Evolutionary conservation across 2,888 invertebrate species (phyloP).

Genomic region (Shargacucullia verbasci): DNA sequence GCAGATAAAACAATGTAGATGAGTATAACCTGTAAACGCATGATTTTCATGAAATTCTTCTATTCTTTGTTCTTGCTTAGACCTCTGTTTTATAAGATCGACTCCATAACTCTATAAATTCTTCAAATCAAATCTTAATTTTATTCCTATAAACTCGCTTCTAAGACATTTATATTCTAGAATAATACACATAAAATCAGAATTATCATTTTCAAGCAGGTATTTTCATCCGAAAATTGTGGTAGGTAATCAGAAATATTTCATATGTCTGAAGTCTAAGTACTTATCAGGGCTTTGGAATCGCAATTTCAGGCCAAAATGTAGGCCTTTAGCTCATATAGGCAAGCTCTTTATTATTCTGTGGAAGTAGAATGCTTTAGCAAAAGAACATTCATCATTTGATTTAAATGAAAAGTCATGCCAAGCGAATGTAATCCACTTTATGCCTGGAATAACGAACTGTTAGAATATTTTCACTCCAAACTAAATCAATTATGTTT

Average conservation of each 20-base stretch:
- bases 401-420: conserved; percentile 1
- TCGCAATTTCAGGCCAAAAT: conserved; percentile 13
- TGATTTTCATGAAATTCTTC: too few species aligned
- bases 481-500: too few species aligned
- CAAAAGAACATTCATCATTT: neutral
- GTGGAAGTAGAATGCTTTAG: neutral
- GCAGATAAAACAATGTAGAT: too few species aligned
- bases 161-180: neutral
- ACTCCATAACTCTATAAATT: too few species aligned
- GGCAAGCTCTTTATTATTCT: conserved; percentile 16
- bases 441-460: neutral
- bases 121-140: too few species aligned
- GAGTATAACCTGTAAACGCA: too few species aligned
- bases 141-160: too few species aligned
- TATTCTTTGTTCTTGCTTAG: too few species aligned
- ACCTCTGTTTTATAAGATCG: neutral
- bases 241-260: conserved; percentile 13
- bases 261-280: conserved; percentile 12
- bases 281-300: conserved; percentile 5
- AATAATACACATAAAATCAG: conserved; percentile 7
- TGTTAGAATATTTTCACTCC: too few species aligned
- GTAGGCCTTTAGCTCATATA: conserved; percentile 3
- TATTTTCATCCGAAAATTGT: neutral
- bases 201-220: conserved; percentile 4
- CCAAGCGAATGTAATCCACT: neutral